Percentiles rank a stretch among this genome's conserved stretches.
Conservation (phyloP, 2,113 vertebrate species). For the Pygoscelis antarcticus region DNA sequence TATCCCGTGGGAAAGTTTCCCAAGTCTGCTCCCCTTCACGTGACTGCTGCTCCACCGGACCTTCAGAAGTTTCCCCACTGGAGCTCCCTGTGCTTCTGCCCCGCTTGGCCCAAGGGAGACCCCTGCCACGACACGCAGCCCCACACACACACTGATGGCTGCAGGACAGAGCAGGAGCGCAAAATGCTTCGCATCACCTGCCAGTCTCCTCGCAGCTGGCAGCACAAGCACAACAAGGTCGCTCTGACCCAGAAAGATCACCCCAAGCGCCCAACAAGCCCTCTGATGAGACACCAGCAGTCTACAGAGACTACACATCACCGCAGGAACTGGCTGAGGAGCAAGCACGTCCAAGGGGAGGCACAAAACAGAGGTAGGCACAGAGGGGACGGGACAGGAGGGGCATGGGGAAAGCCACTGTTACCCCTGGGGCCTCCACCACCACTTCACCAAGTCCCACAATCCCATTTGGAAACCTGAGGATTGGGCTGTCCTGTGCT, state of each 20-base stretch:
- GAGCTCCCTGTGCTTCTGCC: background rate
- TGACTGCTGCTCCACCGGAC: background rate
- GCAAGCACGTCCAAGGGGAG: background rate
- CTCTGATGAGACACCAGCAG: background rate
- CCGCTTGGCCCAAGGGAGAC: background rate
- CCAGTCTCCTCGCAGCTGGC: background rate
- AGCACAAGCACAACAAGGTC: background rate
- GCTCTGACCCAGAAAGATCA: background rate
- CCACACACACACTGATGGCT: fast-evolving
- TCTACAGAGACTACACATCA: background rate
- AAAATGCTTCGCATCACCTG: background rate
- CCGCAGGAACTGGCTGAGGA: background rate
- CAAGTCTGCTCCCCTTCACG: background rate
- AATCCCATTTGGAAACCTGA: background rate
- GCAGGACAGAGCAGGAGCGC: background rate
- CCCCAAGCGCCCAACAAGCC: background rate
- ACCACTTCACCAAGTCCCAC: background rate
- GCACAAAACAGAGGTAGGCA: background rate
- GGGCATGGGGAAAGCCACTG: background rate
- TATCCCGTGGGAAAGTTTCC: background rate
- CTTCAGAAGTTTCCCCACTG: fast-evolving
- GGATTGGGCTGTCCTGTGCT: background rate
- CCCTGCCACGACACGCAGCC: background rate
- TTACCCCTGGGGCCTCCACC: background rate
- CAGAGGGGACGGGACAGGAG: fast-evolving